Base-by-base conservation (phyloP, 2,888 invertebrate species). In the Tanytarsus gracilentus region DNA sequence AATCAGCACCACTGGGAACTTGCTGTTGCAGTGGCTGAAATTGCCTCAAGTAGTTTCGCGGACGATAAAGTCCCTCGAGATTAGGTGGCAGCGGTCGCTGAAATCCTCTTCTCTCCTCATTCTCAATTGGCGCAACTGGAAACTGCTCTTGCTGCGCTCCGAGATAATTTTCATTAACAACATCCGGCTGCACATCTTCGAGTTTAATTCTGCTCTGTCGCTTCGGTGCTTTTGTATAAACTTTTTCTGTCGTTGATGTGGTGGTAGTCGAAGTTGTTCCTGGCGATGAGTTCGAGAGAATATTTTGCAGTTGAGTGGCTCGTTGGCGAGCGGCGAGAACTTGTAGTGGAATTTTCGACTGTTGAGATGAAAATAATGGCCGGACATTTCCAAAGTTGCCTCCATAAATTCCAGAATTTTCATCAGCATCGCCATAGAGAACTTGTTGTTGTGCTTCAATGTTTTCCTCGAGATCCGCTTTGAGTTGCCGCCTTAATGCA, bases 361-460 rank as follows among this genome's bases (percentile, higher is more conserved):
- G 72, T 6, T 76, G 78, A 0, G 81, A 81, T 0, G 84, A 84
- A 65, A 85, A 85, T 14, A 85, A 69, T 0, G 84, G 85, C 29
- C 85, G 74, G 61, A 79, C 80, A 16, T 80, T 80, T 0, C 82
- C 81, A 11, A 82, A 71, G 23, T 83, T 80, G 30, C 80, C 79
- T 29, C 83, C 84, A 64, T 85, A 86, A 1, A 85, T 82, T 66
- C 85, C 85, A 2, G 82, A 78, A 3, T 81, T 78, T 67, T 86
- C 86, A 64, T 82, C 82, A 9, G 80, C 81, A 18, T 77, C 73
- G 2, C 60, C 50, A 50, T 50, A 66, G 14, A 65, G 40, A 8
- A 81, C 76, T 63, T 79, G 81, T 58, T 82, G 75, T 61, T 72
- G 68, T 0, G 72, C 67, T 65, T 75, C 72, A 62, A 70, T 78